A percentile compares a stretch with the other conserved stretches of the same genome.
Conservation (phyloP, 2,888 invertebrate genomes). For the Drosophila peninsularis region DNA sequence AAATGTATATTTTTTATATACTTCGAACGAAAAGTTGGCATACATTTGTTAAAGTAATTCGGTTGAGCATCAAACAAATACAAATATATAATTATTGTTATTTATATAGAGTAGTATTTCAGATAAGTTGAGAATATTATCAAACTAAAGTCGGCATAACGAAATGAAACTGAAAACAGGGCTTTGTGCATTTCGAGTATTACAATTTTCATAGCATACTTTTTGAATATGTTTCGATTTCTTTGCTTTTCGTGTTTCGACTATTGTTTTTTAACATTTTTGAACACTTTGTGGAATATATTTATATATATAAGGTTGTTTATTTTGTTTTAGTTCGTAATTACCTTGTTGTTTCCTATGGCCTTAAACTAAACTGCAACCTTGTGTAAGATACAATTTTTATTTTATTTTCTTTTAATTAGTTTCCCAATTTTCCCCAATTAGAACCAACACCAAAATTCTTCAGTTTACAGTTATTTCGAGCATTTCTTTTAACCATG, state of each 20-base stretch:
- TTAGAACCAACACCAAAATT: conserved; percentile 69
- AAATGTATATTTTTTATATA: conserved; percentile 10
- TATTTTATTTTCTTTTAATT: neutral
- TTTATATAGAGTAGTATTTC: conserved; percentile 34
- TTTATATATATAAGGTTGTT: conserved; percentile 7
- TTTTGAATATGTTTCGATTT: conserved; percentile 44
- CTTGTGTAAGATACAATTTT: conserved; percentile 33
- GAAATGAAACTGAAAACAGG: conserved; percentile 62
- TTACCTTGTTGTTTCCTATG: conserved; percentile 63
- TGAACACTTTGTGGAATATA: conserved; percentile 59
- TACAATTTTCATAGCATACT: conserved; percentile 72
- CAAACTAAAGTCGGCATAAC: conserved; percentile 48
- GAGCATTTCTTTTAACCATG: conserved; percentile 34
- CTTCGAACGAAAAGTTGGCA: conserved; percentile 37
- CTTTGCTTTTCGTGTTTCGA: conserved; percentile 45
- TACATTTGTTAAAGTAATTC: conserved; percentile 39
- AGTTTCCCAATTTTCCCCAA: conserved; percentile 28
- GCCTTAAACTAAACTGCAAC: conserved; percentile 71
- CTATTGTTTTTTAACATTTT: conserved; percentile 83
- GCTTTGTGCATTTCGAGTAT: conserved; percentile 76
- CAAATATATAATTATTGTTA: conserved; percentile 33
- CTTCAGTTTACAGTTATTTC: conserved; percentile 40
- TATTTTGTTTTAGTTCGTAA: conserved; percentile 41
- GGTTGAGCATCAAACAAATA: conserved; percentile 39
- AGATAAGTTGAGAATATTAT: conserved; percentile 37